phyloP scores from a whole-genome alignment of 1,140 invertebrate species.

The Cataglyphis hispanica region DNA sequence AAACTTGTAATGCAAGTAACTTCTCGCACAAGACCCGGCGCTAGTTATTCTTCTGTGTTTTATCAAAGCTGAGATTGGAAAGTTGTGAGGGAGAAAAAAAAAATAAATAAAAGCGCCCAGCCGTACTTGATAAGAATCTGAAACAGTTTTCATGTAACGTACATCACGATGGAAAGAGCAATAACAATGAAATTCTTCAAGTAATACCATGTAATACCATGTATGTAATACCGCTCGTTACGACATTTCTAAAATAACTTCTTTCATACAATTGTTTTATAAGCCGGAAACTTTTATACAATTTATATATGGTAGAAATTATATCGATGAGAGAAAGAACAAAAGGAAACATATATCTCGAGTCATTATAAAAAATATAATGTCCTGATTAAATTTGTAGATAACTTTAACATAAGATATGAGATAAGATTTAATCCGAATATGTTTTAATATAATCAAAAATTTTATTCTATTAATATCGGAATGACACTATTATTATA shows the following conservation, averaged over 20 bases:
- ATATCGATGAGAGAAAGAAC: not conserved
- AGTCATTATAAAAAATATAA: constrained; percentile 18
- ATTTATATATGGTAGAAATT: not conserved
- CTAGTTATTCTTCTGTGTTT: constrained; percentile 62
- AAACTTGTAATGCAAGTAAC: constrained; percentile 61
- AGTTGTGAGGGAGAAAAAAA: constrained; percentile 32
- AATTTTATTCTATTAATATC: not conserved
- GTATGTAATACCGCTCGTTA: not conserved
- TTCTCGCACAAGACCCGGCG: constrained; percentile 50
- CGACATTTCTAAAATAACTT: not conserved
- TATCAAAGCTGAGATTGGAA: constrained; percentile 61
- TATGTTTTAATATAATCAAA: not conserved
- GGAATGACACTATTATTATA: not conserved
- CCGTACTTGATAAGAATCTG: constrained; percentile 58
- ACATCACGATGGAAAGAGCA: constrained; percentile 38
- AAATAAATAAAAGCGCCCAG: constrained; percentile 1
- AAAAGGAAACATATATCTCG: not conserved
- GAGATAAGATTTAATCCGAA: not conserved
- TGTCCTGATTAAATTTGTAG: not conserved
- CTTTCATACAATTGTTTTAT: not conserved
- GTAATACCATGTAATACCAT: not conserved
- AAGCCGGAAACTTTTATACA: not conserved
- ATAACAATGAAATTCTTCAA: constrained; percentile 32
- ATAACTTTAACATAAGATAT: not conserved
- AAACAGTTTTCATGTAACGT: constrained; percentile 49